Conservation (phyloP, 2,113 vertebrate species). For the Saccopteryx leptura region DNA sequence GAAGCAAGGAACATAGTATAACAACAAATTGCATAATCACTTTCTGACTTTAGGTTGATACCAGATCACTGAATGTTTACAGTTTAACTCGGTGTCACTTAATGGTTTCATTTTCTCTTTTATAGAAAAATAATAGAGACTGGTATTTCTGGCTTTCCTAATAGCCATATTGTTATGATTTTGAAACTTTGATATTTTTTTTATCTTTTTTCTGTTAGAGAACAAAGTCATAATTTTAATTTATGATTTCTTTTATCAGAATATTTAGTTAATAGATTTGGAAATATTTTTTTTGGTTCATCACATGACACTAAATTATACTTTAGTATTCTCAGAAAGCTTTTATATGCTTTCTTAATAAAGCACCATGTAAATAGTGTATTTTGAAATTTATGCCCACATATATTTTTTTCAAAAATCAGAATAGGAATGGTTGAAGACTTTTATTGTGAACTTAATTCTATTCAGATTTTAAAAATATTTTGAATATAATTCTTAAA, state of each 20-base stretch:
- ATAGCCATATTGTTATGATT: neutral
- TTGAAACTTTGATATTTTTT: too few relatives aligned
- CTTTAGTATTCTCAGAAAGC: neutral
- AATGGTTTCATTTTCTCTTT: neutral
- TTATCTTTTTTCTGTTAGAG: neutral
- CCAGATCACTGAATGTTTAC: neutral
- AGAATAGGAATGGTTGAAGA: neutral
- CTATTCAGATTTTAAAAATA: neutral
- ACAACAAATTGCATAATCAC: neutral
- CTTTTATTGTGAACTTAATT: neutral
- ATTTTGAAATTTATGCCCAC: neutral
- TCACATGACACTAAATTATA: neutral
- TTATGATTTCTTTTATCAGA: neutral
- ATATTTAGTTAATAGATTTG: neutral
- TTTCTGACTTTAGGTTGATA: neutral
- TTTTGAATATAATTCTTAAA: constrained; percentile 33
- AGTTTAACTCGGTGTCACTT: neutral
- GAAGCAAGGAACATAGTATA: neutral
- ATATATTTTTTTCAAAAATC: neutral
- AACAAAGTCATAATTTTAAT: constrained; percentile 22
- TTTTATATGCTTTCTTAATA: neutral
- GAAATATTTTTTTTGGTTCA: constrained; percentile 17
- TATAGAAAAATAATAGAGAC: neutral
- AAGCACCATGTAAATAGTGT: neutral
- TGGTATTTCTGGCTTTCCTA: neutral